Evolutionary conservation across 2,888 invertebrate species (phyloP).

Genomic region (Aphrophora alni): DNA sequence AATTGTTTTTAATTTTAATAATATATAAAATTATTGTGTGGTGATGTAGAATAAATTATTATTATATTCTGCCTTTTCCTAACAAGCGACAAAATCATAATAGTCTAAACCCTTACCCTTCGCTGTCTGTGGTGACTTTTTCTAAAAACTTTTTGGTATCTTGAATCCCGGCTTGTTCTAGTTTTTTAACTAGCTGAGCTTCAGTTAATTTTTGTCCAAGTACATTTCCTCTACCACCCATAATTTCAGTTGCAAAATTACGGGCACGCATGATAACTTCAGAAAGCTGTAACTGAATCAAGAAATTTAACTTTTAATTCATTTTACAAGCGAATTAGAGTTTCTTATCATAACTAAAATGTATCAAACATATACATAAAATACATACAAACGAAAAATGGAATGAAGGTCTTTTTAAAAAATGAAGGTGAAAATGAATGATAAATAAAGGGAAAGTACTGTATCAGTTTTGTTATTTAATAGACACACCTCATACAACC

Average conservation of each 20-base stretch:
- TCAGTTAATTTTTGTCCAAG: conserved; percentile 86
- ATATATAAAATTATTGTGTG: too few relatives aligned
- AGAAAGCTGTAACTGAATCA: conserved; percentile 87
- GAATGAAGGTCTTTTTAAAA: too few relatives aligned
- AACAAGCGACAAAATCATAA: not conserved
- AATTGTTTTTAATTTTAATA: too few relatives aligned
- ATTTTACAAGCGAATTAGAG: not conserved
- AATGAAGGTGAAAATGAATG: too few relatives aligned
- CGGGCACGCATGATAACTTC: conserved; percentile 97
- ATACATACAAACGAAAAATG: too few relatives aligned
- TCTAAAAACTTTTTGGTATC: conserved; percentile 87
- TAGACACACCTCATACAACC: too few relatives aligned
- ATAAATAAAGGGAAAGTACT: too few relatives aligned
- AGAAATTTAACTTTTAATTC: not conserved
- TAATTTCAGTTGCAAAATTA: conserved; percentile 91
- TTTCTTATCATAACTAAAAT: too few relatives aligned
- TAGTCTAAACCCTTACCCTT: conserved; percentile 72
- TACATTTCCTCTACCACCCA: conserved; percentile 86
- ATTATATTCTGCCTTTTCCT: too few relatives aligned
- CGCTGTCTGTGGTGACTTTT: conserved; percentile 89
- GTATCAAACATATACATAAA: too few relatives aligned
- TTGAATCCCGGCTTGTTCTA: conserved; percentile 72
- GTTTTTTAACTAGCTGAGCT: conserved; percentile 85
- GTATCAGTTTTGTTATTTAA: too few relatives aligned
- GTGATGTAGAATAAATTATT: too few relatives aligned